Evolutionary conservation across 2,888 invertebrate species (phyloP).

Genomic region (Sinodicranocentrus sp.): DNA sequence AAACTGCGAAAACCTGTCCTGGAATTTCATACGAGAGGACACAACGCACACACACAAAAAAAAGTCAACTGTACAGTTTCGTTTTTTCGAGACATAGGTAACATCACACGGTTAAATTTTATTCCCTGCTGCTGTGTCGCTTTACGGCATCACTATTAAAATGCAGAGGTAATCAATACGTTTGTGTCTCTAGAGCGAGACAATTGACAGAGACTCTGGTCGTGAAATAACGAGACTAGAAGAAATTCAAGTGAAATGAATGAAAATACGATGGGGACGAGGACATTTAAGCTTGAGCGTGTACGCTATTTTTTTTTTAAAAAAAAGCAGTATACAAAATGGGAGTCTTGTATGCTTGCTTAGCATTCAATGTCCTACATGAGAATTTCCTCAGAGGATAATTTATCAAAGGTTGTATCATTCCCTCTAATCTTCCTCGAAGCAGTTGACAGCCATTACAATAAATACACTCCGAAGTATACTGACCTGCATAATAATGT

Average conservation of each 20-base stretch:
- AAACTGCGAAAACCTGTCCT: slow-evolving; percentile 64
- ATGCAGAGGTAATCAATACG: no score
- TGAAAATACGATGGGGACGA: background rate
- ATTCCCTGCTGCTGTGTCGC: no score
- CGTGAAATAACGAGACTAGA: no score
- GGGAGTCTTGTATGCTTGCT: background rate
- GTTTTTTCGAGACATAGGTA: background rate
- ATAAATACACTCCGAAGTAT: background rate
- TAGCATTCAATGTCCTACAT: background rate
- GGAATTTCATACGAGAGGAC: slow-evolving; percentile 24
- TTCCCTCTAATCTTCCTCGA: background rate
- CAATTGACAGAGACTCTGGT: no score
- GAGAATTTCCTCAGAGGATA: background rate
- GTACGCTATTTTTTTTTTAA: background rate
- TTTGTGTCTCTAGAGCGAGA: no score
- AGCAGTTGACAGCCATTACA: background rate
- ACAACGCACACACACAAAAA: background rate
- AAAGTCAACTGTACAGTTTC: background rate
- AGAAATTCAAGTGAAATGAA: no score
- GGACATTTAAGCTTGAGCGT: background rate
- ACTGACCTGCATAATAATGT: slow-evolving; percentile 41
- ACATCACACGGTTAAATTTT: no score
- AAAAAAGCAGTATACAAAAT: background rate
- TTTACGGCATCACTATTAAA: no score
- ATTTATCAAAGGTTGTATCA: background rate